These are phyloP conservation scores for Aldrovandia affinis DNA, from an alignment of 2,797 vertebrate species.

Conservation along the genomic window DNA sequence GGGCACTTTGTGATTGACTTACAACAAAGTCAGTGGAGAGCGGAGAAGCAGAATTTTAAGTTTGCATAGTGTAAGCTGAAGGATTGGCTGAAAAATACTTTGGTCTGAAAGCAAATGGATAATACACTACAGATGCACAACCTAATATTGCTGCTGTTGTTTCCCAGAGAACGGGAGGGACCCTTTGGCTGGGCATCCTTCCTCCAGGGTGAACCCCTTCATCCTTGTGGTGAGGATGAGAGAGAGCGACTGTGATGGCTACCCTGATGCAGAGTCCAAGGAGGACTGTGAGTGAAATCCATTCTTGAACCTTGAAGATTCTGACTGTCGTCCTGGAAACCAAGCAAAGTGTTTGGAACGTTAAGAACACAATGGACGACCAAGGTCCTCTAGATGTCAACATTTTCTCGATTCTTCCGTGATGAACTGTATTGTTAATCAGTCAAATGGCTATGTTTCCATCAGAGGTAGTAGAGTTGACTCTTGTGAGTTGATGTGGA, in stretches of 20 bases:
- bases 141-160: background rate
- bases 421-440: no score
- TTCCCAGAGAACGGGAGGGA: background rate
- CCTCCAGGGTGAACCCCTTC: background rate
- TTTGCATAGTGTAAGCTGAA: background rate
- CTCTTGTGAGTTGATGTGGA: no score
- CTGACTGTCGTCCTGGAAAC: background rate
- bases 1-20: background rate
- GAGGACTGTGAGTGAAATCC: conserved; percentile 28
- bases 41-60: background rate
- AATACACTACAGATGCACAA: background rate
- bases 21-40: background rate
- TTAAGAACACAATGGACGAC: background rate
- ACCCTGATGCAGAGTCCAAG: conserved; percentile 19
- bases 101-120: background rate
- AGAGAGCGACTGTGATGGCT: conserved; percentile 16
- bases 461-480: no score
- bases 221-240: background rate
- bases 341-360: background rate
- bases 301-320: background rate
- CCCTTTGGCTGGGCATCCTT: background rate
- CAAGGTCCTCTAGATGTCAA: no score
- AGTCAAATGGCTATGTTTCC: no score
- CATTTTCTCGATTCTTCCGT: no score
- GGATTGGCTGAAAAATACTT: background rate